Base-by-base conservation (phyloP, 2,113 vertebrate species). In the Gulo gulo region DNA sequence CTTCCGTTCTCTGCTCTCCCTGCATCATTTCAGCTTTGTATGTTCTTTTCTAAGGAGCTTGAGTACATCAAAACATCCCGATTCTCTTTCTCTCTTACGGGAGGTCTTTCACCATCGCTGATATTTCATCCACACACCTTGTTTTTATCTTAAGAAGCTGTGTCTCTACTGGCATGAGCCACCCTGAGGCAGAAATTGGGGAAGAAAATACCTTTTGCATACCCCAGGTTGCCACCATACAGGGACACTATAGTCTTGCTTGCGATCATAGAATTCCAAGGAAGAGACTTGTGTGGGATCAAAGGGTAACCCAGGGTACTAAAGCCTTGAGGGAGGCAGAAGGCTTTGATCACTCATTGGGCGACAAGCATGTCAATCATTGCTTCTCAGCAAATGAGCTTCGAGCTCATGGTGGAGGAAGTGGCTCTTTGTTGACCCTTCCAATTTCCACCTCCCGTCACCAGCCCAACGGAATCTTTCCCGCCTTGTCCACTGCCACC, bases 1-100 rank as follows among this genome's bases (percentile, higher is more conserved):
- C 99, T 98, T 99, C 99, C 97, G 99, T 99, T 52, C 99, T 99
- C 96, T 99, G 98, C 98, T 99, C 99, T 55, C 99, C 99, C 67
- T 99, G 99, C 99, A 99, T 99, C 99, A 93, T 98, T 99, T 99
- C 97, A 99, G 98, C 99, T 99, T 81, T 76, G n/a, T 39, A 50
- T 74, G 42, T 29, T 81, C 31, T 81, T 97, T 87, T 21, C 6
- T 73, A 90, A 85, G 29, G 59, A 63, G 36, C 6, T 61, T 96
- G 80, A 82, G 34, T 55, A 52, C n/a, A 12, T 45, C 31, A 34
- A 57, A 81, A 52, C 0, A 9, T 59, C 24, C 57, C 47, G 34
- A 59, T 74, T 81, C 23, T 80, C 74, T 18, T 16, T 63, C 7
- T 93, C 18, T 81, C 12, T 93, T 39, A 42, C 14, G 36, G 47